Conservation (phyloP, 2,888 invertebrate genomes). For the Bimastos eiseni region DNA sequence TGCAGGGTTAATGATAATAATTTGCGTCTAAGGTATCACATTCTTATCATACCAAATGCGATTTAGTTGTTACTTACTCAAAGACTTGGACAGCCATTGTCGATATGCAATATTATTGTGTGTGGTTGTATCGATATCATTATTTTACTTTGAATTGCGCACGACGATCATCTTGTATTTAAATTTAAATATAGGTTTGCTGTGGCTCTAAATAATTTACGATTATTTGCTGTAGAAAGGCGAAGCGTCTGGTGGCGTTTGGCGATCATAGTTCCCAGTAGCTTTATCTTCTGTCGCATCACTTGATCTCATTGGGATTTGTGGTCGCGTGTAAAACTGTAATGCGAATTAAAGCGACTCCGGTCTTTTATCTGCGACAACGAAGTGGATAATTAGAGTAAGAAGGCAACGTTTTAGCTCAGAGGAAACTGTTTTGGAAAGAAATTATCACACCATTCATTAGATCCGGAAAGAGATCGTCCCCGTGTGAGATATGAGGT, state of each 20-base stretch:
- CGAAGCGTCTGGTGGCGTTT: conserved; percentile 6
- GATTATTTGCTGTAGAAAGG: background rate
- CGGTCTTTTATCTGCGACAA: background rate
- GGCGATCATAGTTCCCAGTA: background rate
- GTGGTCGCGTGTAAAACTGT: background rate
- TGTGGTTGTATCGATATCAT: background rate
- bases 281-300: background rate
- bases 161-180: background rate
- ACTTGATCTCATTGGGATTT: background rate
- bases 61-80: background rate
- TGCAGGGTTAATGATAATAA: no score
- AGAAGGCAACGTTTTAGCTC: background rate
- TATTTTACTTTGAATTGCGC: background rate
- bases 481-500: background rate
- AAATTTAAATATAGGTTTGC: background rate
- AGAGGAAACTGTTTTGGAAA: background rate
- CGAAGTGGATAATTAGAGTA: background rate
- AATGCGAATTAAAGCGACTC: background rate
- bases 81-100: background rate
- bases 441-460: background rate
- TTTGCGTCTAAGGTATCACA: background rate
- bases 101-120: background rate
- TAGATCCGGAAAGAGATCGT: background rate
- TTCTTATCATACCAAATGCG: background rate
- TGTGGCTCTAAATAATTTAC: background rate